These are phyloP conservation scores for Dicycla oo DNA, from an alignment of 2,888 invertebrate genomes.

Conservation along the genomic window DNA sequence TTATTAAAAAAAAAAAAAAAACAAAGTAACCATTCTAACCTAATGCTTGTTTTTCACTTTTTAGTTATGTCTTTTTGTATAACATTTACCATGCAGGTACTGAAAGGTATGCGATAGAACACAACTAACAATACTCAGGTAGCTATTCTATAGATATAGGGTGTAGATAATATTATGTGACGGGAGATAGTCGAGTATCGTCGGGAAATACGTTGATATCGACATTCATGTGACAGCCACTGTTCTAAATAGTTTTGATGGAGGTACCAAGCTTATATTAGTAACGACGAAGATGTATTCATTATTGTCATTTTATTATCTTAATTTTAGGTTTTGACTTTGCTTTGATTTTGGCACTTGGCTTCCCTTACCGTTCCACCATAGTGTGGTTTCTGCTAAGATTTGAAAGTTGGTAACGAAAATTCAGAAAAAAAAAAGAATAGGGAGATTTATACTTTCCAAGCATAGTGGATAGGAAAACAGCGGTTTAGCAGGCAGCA, in stretches of 20 bases:
- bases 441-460: not conserved
- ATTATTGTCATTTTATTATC: not conserved
- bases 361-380: not conserved
- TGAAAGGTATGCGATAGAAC: slow-evolving; percentile 18
- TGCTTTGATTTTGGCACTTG: slow-evolving; percentile 4
- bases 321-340: slow-evolving; percentile 4
- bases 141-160: not conserved
- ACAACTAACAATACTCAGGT: slow-evolving; percentile 15
- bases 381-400: not conserved
- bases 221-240: slow-evolving; percentile 44
- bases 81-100: not conserved
- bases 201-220: slow-evolving; percentile 43
- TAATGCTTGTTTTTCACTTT: too few species aligned
- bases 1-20: too few species aligned
- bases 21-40: too few species aligned
- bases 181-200: slow-evolving; percentile 48
- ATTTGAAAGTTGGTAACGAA: not conserved
- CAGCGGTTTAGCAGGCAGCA: not conserved
- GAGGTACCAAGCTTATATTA: slow-evolving; percentile 31
- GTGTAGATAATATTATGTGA: slow-evolving; percentile 42
- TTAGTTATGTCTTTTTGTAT: too few species aligned
- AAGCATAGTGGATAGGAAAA: not conserved
- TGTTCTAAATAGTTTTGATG: slow-evolving; percentile 50
- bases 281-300: slow-evolving; percentile 9
- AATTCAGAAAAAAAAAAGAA: not conserved